These are phyloP conservation scores for Sinosuthora webbiana DNA, from an alignment of 2,113 vertebrate genomes.

Conservation along the genomic window DNA sequence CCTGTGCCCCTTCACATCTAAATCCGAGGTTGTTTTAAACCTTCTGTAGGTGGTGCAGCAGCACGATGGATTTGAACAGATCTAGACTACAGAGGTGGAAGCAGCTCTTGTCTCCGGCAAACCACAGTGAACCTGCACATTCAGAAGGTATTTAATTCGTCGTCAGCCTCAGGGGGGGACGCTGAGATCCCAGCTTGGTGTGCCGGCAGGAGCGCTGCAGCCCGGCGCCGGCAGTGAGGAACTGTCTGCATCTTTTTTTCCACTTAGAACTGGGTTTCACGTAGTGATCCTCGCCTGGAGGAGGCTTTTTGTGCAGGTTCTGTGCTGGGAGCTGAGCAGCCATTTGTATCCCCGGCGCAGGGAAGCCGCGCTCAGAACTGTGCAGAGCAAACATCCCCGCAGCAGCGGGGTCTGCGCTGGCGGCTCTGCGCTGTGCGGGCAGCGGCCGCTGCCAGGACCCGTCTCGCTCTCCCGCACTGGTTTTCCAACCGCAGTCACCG, in stretches of 20 bases:
- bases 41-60: background rate
- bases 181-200: background rate
- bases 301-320: background rate
- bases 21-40: background rate
- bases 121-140: background rate
- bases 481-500: background rate
- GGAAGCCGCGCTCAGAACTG: rapidly evolving
- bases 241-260: background rate
- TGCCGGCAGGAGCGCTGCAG: background rate
- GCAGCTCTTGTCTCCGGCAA: background rate
- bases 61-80: background rate
- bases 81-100: background rate
- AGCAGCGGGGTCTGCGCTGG: background rate
- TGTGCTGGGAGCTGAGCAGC: background rate
- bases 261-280: background rate
- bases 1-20: background rate
- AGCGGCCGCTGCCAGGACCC: rapidly evolving
- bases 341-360: background rate
- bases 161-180: background rate
- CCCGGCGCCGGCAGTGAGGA: background rate
- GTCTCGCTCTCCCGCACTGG: rapidly evolving
- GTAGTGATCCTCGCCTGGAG: background rate
- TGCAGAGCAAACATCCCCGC: rapidly evolving
- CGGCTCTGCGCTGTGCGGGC: background rate
- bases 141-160: background rate